These are phyloP conservation scores for Tragulus kanchil DNA, from an alignment of 2,113 vertebrate genomes.

Conservation along the genomic window DNA sequence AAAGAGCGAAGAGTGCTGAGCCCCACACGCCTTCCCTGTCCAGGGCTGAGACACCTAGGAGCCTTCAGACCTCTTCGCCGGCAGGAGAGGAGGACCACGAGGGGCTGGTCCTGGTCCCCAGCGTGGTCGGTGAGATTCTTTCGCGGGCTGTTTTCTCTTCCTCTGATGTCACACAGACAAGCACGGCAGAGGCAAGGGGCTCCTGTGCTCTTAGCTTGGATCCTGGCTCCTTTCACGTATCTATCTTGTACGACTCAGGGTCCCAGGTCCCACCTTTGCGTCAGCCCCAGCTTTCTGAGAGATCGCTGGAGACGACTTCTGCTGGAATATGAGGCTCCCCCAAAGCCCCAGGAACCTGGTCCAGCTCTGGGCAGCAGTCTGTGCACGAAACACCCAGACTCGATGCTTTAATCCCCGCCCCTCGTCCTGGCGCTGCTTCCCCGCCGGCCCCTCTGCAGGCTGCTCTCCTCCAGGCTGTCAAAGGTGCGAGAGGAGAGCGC, in stretches of 20 bases:
- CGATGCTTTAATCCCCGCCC: accelerated
- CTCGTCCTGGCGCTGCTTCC: background rate
- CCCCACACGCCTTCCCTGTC: background rate
- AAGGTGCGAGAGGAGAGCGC: slow-evolving; percentile 89
- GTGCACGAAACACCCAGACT: background rate
- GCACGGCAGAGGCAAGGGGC: accelerated
- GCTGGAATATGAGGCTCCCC: accelerated
- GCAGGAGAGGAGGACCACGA: background rate
- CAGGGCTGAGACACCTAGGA: background rate
- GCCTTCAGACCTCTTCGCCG: accelerated
- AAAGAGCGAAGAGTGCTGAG: background rate
- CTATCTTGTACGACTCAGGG: accelerated
- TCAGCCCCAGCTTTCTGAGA: accelerated
- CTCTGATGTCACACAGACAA: no score
- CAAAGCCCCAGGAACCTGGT: accelerated
- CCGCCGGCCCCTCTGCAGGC: slow-evolving; percentile 87
- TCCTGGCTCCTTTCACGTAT: background rate
- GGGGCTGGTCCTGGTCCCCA: accelerated
- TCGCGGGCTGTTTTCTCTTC: background rate
- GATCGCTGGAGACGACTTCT: accelerated
- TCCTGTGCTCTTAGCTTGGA: background rate
- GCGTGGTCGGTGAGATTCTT: accelerated
- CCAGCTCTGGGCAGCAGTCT: accelerated
- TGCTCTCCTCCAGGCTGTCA: slow-evolving; percentile 92
- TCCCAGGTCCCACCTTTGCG: accelerated